Conservation (phyloP, 37 sponge, comb jelly and placozoan genomes). For the Axinella damicornis region DNA sequence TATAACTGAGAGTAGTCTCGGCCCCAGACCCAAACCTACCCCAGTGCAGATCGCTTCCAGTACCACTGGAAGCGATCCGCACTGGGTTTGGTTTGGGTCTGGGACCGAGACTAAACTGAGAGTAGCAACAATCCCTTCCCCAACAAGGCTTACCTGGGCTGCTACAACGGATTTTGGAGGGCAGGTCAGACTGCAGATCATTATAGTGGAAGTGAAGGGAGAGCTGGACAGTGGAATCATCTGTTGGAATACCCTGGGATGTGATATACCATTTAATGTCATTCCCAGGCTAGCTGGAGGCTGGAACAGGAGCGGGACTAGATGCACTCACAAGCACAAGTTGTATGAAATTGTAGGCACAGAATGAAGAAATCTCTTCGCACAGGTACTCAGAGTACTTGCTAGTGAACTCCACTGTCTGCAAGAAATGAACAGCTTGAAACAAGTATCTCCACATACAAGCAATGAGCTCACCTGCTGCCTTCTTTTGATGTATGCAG, state of each 20-base stretch:
- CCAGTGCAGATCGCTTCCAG: too few relatives aligned
- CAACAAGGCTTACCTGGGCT: slow-evolving; percentile 30
- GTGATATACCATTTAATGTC: neutral
- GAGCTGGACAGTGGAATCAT: neutral
- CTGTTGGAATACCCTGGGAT: slow-evolving; percentile 11
- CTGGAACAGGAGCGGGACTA: neutral
- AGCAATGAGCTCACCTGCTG: slow-evolving; percentile 31
- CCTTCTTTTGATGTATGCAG: slow-evolving; percentile 40
- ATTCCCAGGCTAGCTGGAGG: neutral
- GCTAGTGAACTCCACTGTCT: slow-evolving; percentile 21
- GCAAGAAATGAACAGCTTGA: too few relatives aligned
- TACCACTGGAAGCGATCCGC: too few relatives aligned
- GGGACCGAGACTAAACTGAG: too few relatives aligned
- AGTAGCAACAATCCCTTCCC: too few relatives aligned
- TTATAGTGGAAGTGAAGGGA: slow-evolving; percentile 38
- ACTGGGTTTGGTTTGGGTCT: too few relatives aligned
- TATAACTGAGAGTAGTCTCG: too few relatives aligned
- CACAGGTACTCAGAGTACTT: slow-evolving; percentile 21
- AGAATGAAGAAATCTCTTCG: slow-evolving; percentile 23
- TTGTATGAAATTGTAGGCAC: slow-evolving; percentile 16
- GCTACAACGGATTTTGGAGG: slow-evolving; percentile 44
- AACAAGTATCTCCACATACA: neutral
- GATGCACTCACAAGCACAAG: slow-evolving; percentile 38
- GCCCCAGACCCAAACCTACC: too few relatives aligned
- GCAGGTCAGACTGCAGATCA: slow-evolving; percentile 23